Evolutionary conservation across 64 coral and sea anemone species (phyloP).

Genomic region (Montipora efflorescens): DNA sequence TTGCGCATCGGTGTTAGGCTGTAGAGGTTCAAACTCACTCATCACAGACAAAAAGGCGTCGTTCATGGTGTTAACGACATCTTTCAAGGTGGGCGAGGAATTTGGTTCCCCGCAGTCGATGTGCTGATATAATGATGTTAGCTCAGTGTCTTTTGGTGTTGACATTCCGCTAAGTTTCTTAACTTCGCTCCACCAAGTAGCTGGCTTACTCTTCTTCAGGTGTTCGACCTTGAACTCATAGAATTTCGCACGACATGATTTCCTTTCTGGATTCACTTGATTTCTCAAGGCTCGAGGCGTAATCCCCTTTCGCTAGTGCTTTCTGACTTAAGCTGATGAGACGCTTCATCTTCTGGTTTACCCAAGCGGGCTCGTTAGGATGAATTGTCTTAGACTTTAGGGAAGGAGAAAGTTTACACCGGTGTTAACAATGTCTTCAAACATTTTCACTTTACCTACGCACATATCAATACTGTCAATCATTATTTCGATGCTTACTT

Average conservation of each 20-base stretch:
- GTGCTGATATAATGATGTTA: no score
- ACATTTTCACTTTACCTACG: neutral
- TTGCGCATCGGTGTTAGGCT: neutral
- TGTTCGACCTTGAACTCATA: no score
- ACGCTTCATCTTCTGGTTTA: neutral
- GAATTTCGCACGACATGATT: slow-evolving; percentile 1
- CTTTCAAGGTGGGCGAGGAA: no score
- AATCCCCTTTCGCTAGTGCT: neutral
- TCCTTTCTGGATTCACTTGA: neutral
- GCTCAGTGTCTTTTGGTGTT: no score
- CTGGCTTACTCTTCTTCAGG: neutral
- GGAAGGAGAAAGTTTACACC: no score
- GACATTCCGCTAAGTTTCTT: no score
- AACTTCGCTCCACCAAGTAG: neutral
- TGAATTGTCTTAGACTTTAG: no score
- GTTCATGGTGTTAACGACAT: neutral
- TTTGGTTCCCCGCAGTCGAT: no score
- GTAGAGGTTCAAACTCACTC: slow-evolving; percentile 5
- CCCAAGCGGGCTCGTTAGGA: neutral
- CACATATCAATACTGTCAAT: neutral
- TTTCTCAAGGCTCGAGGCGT: neutral
- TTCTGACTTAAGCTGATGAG: no score
- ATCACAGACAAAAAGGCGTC: neutral
- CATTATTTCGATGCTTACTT: neutral
- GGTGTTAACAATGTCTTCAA: neutral